Evolutionary conservation across 2,797 vertebrate species (phyloP).

Genomic region (Hemitrygon akajei): DNA sequence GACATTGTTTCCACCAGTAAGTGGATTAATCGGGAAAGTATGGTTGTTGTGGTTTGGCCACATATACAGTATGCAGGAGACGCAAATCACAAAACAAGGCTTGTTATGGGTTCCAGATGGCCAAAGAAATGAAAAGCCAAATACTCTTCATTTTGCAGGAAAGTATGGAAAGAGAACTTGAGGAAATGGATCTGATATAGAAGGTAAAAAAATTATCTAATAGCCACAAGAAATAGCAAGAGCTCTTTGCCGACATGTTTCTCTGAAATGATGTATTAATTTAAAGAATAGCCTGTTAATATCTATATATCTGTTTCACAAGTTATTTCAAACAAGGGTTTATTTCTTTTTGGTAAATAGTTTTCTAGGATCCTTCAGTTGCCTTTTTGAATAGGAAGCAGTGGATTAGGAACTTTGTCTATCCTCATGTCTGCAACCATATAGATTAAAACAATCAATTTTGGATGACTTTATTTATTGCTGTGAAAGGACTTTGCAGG

Average conservation of each 20-base stretch:
- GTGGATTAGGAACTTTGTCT: not conserved
- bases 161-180: conserved; percentile 23
- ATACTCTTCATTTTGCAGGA: conserved; percentile 19
- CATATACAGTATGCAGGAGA: conserved; percentile 19
- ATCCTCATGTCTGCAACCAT: not conserved
- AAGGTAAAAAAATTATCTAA: not conserved
- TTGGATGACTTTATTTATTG: not conserved
- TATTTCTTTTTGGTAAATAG: not conserved
- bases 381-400: not conserved
- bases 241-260: not conserved
- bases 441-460: not conserved
- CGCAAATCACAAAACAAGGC: conserved; percentile 30
- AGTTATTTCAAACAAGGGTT: not conserved
- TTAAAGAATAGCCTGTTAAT: not conserved
- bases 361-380: not conserved
- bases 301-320: not conserved
- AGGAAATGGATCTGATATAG: conserved; percentile 17
- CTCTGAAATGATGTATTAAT: not conserved
- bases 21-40: conserved; percentile 38
- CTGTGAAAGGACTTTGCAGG: not conserved
- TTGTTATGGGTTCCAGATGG: conserved; percentile 39
- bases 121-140: conserved; percentile 25
- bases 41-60: conserved; percentile 38
- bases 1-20: conserved; percentile 38
- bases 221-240: conserved; percentile 16